These are phyloP conservation scores for Cyanoderma ruficeps DNA, from an alignment of 2,113 vertebrate genomes.

Conservation along the genomic window DNA sequence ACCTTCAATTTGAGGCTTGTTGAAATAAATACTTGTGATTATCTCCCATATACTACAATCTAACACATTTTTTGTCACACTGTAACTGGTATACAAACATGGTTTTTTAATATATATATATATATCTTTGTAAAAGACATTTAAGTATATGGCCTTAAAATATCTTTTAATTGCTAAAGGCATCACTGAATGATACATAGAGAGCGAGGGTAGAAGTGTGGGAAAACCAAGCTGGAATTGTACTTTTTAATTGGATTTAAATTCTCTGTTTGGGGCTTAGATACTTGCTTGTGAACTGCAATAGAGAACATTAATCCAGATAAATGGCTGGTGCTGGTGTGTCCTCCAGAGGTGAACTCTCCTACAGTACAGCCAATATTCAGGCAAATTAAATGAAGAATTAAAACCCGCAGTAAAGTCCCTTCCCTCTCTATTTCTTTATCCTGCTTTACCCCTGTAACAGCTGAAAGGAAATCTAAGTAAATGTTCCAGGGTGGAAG, in stretches of 20 bases:
- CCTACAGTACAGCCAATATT: background rate
- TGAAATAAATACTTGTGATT: background rate
- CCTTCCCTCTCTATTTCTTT: background rate
- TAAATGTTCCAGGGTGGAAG: background rate
- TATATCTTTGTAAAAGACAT: background rate
- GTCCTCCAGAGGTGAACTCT: background rate
- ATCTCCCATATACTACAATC: background rate
- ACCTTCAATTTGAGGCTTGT: background rate
- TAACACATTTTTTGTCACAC: background rate
- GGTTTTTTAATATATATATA: background rate
- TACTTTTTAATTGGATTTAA: background rate
- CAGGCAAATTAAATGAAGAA: background rate
- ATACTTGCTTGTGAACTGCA: background rate
- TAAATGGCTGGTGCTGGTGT: background rate
- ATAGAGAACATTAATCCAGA: background rate
- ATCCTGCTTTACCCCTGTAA: background rate
- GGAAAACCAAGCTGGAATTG: background rate
- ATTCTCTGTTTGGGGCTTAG: background rate
- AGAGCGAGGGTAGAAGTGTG: background rate
- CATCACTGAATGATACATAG: background rate
- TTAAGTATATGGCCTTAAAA: background rate
- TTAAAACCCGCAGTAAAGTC: background rate
- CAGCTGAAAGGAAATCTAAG: background rate
- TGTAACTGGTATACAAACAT: background rate
- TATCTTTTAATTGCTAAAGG: background rate